Evolutionary conservation across 2,888 invertebrate species (phyloP).

Genomic region (Agrilus cyanescens): DNA sequence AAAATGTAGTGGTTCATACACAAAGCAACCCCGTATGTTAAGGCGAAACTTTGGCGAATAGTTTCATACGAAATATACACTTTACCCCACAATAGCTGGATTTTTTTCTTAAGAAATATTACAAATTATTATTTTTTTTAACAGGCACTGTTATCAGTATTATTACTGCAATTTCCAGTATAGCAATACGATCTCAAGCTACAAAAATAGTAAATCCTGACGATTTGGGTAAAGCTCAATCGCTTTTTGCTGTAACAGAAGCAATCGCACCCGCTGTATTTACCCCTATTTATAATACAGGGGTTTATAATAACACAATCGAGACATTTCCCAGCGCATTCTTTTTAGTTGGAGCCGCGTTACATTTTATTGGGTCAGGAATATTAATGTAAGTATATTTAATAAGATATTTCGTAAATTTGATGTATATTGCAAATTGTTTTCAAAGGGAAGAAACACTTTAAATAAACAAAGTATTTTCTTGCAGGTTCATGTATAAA

Average conservation of each 20-base stretch:
- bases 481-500: conserved; percentile 5
- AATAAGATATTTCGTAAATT: not conserved
- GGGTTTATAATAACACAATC: conserved; percentile 41
- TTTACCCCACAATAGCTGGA: too few relatives aligned
- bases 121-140: too few relatives aligned
- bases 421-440: too few relatives aligned
- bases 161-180: conserved; percentile 26
- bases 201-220: conserved; percentile 31
- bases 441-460: too few relatives aligned
- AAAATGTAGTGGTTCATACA: too few relatives aligned
- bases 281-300: conserved; percentile 42
- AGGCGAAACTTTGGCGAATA: too few relatives aligned
- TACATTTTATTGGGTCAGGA: conserved; percentile 39
- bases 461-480: not conserved
- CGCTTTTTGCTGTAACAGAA: conserved; percentile 48
- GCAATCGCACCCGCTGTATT: conserved; percentile 44
- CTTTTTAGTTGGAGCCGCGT: conserved; percentile 41
- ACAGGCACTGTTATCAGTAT: conserved; percentile 22
- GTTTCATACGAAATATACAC: too few relatives aligned
- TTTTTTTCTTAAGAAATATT: too few relatives aligned
- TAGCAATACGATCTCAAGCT: conserved; percentile 30
- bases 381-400: conserved; percentile 37
- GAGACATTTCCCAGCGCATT: conserved; percentile 42
- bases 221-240: conserved; percentile 34
- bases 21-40: too few relatives aligned